A percentile compares a stretch with the other conserved stretches of the same genome.
These are phyloP conservation scores for Epsilonema sp. DNA, from an alignment of 2,888 invertebrate genomes.

Conservation along the genomic window DNA sequence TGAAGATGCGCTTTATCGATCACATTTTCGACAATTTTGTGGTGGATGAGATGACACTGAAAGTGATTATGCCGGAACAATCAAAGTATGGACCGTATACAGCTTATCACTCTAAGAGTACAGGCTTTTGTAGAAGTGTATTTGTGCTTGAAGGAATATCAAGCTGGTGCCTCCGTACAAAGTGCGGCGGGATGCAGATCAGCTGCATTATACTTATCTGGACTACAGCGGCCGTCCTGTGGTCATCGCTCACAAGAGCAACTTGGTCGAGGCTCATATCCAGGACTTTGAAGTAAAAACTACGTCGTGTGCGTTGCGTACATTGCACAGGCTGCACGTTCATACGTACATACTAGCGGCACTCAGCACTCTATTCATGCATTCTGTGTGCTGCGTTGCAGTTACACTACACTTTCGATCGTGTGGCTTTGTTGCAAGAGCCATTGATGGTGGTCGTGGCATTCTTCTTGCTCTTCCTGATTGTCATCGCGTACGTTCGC, in stretches of 20 bases:
- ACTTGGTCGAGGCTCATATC: constrained; percentile 86
- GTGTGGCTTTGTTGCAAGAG: constrained; percentile 67
- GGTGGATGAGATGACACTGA: constrained; percentile 65
- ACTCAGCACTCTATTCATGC: background rate
- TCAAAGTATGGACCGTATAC: constrained; percentile 33
- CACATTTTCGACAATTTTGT: constrained; percentile 92
- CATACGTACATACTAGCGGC: background rate
- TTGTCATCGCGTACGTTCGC: constrained; percentile 78
- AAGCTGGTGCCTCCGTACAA: constrained; percentile 59
- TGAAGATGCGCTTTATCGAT: constrained; percentile 84
- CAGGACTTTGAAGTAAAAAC: constrained; percentile 50
- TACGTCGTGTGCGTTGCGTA: background rate
- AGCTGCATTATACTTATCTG: constrained; percentile 70
- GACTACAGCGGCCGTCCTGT: constrained; percentile 83
- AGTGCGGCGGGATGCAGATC: constrained; percentile 51
- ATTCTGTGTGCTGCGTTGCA: constrained; percentile 18
- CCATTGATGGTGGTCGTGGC: constrained; percentile 70
- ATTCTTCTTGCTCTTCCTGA: constrained; percentile 65
- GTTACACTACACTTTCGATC: constrained; percentile 66
- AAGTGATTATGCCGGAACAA: constrained; percentile 82
- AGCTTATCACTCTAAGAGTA: too few relatives aligned
- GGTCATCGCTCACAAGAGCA: constrained; percentile 53
- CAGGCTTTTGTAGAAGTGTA: constrained; percentile 1
- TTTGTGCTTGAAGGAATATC: constrained; percentile 40
- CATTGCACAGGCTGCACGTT: background rate